phyloP scores from a whole-genome alignment of 1,140 invertebrate species.

The Zophobas morio region DNA sequence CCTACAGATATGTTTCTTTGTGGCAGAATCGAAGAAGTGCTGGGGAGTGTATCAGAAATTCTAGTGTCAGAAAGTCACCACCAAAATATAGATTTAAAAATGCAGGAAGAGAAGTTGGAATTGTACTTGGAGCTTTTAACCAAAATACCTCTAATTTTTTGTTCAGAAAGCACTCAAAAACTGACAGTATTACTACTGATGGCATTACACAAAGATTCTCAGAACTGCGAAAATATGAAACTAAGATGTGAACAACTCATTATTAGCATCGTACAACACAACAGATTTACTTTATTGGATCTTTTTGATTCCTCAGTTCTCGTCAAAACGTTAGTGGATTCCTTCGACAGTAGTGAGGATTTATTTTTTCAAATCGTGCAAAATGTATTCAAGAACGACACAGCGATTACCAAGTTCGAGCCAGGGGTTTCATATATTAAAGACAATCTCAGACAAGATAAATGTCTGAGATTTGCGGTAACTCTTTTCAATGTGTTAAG shows the following conservation, averaged over 20 bases:
- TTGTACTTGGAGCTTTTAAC: constrained; percentile 48
- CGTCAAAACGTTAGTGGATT: constrained; percentile 28
- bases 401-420: constrained; percentile 50
- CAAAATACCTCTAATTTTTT: constrained; percentile 54
- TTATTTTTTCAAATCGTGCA: constrained; percentile 53
- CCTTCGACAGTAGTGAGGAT: constrained; percentile 49
- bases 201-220: constrained; percentile 54
- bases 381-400: constrained; percentile 56
- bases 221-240: constrained; percentile 47
- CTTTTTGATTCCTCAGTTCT: constrained; percentile 26
- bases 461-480: constrained; percentile 41
- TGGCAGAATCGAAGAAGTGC: constrained; percentile 5
- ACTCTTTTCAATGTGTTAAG: constrained; percentile 37
- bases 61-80: background rate
- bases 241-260: constrained; percentile 51
- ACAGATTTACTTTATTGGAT: constrained; percentile 36
- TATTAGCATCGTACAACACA: constrained; percentile 53
- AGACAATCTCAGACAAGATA: constrained; percentile 44
- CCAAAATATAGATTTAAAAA: constrained; percentile 28
- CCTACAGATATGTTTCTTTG: constrained; percentile 47
- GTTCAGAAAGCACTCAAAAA: constrained; percentile 51
- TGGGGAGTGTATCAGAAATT: constrained; percentile 16
- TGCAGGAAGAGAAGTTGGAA: constrained; percentile 52
- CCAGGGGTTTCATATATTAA: constrained; percentile 47
- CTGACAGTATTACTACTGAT: constrained; percentile 56